Percentiles rank a stretch among this genome's conserved stretches.
phyloP scores from a whole-genome alignment of 2,113 vertebrate genomes.

The Macquaria australasica region DNA sequence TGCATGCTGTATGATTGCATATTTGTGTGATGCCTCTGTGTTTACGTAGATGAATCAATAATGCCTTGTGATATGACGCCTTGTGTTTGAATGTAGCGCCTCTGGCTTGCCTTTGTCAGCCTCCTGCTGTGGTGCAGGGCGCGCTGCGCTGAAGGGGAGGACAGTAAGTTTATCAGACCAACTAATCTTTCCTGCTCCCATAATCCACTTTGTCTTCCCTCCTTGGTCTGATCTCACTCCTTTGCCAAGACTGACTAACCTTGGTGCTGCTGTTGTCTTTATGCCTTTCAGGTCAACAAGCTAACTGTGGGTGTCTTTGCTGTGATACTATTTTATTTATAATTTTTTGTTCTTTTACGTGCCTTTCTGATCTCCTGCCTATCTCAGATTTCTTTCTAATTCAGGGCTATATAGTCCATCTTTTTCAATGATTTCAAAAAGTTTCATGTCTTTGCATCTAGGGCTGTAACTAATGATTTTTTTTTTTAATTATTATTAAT shows the following conservation, averaged over 20 bases:
- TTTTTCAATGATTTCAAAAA: not conserved
- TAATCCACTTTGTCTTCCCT: constrained; percentile 67
- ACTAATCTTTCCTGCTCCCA: constrained; percentile 58
- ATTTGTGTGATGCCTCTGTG: constrained; percentile 11
- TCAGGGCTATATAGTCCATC: not conserved
- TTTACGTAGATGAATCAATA: constrained; percentile 61
- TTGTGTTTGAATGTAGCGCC: constrained; percentile 44
- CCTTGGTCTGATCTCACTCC: constrained; percentile 48
- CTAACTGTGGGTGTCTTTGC: not conserved
- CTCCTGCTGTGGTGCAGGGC: constrained; percentile 38
- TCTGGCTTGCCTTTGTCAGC: constrained; percentile 53
- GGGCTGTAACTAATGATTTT: not conserved
- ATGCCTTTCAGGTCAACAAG: not conserved
- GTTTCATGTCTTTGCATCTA: not conserved
- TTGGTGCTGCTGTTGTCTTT: constrained; percentile 22
- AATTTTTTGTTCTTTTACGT: no score
- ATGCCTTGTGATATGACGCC: constrained; percentile 32
- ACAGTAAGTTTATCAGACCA: constrained; percentile 61
- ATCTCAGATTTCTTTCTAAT: not conserved
- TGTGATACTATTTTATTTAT: no score
- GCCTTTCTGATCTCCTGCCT: not conserved
- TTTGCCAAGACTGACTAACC: constrained; percentile 33
- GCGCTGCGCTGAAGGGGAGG: constrained; percentile 18
- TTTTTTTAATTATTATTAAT: not conserved
- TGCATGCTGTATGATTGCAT: constrained; percentile 13